Percentiles rank a stretch among this genome's conserved stretches.
Evolutionary conservation across 2,888 invertebrate genomes (phyloP).

Genomic region (Mystacides longicornis): DNA sequence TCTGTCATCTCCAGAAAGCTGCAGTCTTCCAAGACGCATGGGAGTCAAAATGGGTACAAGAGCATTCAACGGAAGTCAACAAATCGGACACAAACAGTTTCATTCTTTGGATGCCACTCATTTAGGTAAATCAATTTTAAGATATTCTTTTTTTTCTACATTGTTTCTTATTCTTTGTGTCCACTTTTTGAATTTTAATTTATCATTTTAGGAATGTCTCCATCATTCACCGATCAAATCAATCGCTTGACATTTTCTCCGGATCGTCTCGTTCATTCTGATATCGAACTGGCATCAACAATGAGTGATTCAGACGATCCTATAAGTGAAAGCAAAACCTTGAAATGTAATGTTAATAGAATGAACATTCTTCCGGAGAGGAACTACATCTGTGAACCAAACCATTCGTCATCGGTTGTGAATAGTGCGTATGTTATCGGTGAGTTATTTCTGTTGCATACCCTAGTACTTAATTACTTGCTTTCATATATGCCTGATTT

Average conservation of each 20-base stretch:
- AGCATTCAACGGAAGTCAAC: constrained; percentile 48
- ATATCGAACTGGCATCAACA: constrained; percentile 38
- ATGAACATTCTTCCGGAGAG: constrained; percentile 46
- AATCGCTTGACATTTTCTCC: constrained; percentile 21
- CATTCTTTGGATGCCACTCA: constrained; percentile 28
- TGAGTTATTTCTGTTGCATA: constrained; percentile 10
- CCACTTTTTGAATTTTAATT: too few species aligned
- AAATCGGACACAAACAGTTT: constrained; percentile 32
- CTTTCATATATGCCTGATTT: too few species aligned
- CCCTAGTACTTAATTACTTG: too few species aligned
- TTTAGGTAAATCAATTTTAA: constrained; percentile 20
- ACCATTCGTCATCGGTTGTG: constrained; percentile 27
- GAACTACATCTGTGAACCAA: constrained; percentile 37
- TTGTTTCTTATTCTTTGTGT: too few species aligned
- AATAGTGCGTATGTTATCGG: constrained; percentile 41
- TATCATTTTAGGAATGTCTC: constrained; percentile 14
- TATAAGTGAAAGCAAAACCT: constrained; percentile 38
- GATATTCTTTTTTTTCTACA: not conserved
- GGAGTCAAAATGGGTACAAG: constrained; percentile 71
- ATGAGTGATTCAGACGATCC: constrained; percentile 47
- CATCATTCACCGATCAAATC: constrained; percentile 22
- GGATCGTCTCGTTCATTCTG: constrained; percentile 29
- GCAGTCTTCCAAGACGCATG: constrained; percentile 49
- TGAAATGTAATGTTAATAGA: constrained; percentile 45
- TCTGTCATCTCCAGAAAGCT: constrained; percentile 45